These are phyloP conservation scores for Planiliza haematocheilus DNA, from an alignment of 2,113 vertebrate species.

Conservation along the genomic window DNA sequence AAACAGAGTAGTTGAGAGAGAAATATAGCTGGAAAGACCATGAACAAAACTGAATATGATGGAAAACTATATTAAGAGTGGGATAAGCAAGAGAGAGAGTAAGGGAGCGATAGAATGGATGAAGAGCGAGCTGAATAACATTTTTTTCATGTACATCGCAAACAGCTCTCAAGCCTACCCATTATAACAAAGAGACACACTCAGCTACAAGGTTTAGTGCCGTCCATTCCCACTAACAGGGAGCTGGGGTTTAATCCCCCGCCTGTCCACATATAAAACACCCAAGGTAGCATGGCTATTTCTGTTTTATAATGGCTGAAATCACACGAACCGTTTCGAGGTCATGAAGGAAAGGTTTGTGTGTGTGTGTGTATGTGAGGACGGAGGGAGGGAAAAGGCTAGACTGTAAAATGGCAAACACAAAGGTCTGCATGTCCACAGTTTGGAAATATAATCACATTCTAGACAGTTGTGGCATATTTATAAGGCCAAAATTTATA, in stretches of 20 bases:
- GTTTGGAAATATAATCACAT: not conserved
- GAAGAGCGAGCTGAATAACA: slow-evolving; percentile 4
- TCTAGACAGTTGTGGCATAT: not conserved
- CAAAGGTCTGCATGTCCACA: not conserved
- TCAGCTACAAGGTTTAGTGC: slow-evolving; percentile 64
- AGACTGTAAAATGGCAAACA: slow-evolving; percentile 33
- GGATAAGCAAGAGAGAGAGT: too few relatives aligned
- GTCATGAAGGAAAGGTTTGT: slow-evolving; percentile 23
- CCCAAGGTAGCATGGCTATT: slow-evolving; percentile 47
- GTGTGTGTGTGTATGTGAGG: not conserved
- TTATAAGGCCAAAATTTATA: not conserved
- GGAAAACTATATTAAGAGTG: slow-evolving; percentile 22
- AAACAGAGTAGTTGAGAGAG: not conserved
- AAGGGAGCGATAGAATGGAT: slow-evolving; percentile 4
- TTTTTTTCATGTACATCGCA: slow-evolving; percentile 35
- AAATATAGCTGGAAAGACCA: slow-evolving; percentile 16
- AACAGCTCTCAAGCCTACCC: slow-evolving; percentile 57
- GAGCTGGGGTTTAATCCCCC: slow-evolving; percentile 48
- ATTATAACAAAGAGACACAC: slow-evolving; percentile 42
- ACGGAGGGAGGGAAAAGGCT: not conserved
- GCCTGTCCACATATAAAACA: slow-evolving; percentile 30
- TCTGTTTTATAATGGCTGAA: slow-evolving; percentile 55
- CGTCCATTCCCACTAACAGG: slow-evolving; percentile 9
- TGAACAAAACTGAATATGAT: slow-evolving; percentile 24
- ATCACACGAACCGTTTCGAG: slow-evolving; percentile 49